phyloP scores from a whole-genome alignment of 2,888 invertebrate species.

The Pandemis heparana region DNA sequence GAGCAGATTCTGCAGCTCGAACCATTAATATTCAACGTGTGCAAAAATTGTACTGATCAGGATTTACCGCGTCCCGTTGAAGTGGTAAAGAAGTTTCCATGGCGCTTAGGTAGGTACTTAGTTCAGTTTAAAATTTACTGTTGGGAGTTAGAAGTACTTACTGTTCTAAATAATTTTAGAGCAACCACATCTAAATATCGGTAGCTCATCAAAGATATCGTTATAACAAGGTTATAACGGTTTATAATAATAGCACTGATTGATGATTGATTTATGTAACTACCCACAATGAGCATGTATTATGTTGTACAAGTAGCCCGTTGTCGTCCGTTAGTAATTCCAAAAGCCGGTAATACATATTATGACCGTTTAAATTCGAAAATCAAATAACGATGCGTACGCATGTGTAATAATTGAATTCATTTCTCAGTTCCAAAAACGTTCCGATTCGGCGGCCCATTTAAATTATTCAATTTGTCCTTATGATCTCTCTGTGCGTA shows the following conservation, averaged over 20 bases:
- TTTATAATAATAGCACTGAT: too few relatives aligned
- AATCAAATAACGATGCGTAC: conserved; percentile 12
- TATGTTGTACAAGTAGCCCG: not conserved
- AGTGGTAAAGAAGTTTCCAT: not conserved
- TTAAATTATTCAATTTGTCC: conserved; percentile 41
- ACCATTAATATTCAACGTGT: conserved; percentile 41
- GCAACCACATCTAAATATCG: too few relatives aligned
- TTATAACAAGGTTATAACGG: too few relatives aligned
- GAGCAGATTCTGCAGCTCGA: conserved; percentile 24
- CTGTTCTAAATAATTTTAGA: too few relatives aligned
- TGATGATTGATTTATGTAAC: not conserved
- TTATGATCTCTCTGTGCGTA: conserved; percentile 35
- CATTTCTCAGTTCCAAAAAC: conserved; percentile 15
- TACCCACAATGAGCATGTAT: not conserved
- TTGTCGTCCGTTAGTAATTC: not conserved
- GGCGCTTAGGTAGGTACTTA: not conserved
- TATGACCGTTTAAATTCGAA: conserved; percentile 1
- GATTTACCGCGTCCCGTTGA: conserved; percentile 3
- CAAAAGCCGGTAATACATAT: not conserved
- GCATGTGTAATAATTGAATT: conserved; percentile 15
- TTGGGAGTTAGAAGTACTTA: too few relatives aligned
- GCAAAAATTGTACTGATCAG: conserved; percentile 39
- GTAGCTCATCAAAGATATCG: too few relatives aligned
- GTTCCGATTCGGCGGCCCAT: conserved; percentile 28
- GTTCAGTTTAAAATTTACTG: not conserved